phyloP scores from a whole-genome alignment of 1,140 invertebrate genomes.

The Carposina sasakii region DNA sequence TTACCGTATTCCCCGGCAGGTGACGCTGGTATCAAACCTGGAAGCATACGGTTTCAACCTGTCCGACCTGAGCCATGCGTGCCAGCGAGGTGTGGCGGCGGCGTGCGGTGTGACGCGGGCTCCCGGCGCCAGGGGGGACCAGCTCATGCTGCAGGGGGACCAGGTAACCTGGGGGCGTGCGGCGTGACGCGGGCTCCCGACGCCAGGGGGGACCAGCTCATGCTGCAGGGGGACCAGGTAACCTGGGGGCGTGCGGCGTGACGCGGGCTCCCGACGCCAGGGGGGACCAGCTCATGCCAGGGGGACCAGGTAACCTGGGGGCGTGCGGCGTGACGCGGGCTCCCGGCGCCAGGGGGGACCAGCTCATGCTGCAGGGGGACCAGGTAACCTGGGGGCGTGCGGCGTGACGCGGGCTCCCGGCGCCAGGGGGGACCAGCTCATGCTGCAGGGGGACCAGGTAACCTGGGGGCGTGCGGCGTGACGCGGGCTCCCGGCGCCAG shows the following conservation, averaged over 20 bases:
- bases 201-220: constrained; percentile 83
- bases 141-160: constrained; percentile 93
- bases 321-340: constrained; percentile 86
- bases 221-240: constrained; percentile 95
- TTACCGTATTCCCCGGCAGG: constrained; percentile 63
- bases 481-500: constrained; percentile 83
- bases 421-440: constrained; percentile 83
- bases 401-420: constrained; percentile 83
- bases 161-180: constrained; percentile 91
- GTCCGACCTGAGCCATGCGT: constrained; percentile 84
- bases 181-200: constrained; percentile 83
- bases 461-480: constrained; percentile 89
- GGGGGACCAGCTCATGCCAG: constrained; percentile 86
- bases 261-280: constrained; percentile 83
- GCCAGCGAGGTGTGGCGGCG: constrained; percentile 88
- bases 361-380: constrained; percentile 93
- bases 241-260: constrained; percentile 89
- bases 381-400: constrained; percentile 93
- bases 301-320: constrained; percentile 95
- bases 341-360: constrained; percentile 82
- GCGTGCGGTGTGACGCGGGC: constrained; percentile 86
- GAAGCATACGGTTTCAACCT: constrained; percentile 89
- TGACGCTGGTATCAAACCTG: constrained; percentile 90
- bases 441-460: constrained; percentile 95
- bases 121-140: constrained; percentile 82